Base-by-base conservation (phyloP, 2,113 vertebrate species). In the Mellivora capensis region DNA sequence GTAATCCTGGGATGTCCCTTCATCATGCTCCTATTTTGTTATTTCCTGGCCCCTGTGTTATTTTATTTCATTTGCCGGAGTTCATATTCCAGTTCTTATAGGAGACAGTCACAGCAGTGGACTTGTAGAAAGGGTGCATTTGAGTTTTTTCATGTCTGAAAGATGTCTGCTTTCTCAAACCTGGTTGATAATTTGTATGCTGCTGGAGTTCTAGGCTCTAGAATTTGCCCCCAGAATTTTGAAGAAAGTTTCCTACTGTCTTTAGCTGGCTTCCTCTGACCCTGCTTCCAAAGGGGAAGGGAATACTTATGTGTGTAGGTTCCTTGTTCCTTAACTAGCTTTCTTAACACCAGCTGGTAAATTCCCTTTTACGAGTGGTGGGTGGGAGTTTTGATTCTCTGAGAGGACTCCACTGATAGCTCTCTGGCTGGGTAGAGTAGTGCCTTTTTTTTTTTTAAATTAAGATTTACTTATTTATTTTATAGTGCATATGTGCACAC, bases 1-100 rank as follows among this genome's bases (percentile, higher is more conserved):
- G 2, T 87, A 87, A 62, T 84, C 42, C 62, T 96, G 71, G 49
- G 94, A 95, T 74, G 47, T 54, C 64, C 52, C 69, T 93, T 94
- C 31, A 49, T 39, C 31, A 67, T 2, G 90, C 52, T 59, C 47
- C 31, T 49, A 64, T 91, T 94, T 89, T 39, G 59, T 89, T 88
- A 47, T 94, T 94, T 98, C 57, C 61, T 96, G 44, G 44, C 52
- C 47, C 31, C 18, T 71, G 42, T 89, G 85, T 94, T 90, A 79
- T 54, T 94, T 87, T 82, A 42, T 57, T 88, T 81, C 93, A 20
- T 93, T 81, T 95, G 31, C 17, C 67, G 39, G 61, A 79, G 20
- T 71, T 77, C 57, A 67, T 64, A 47, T 62, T 76, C 42, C 4
- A 17, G 27, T 27, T 69, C 44, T 93, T 42, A 59, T 14, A 61